phyloP scores from a whole-genome alignment of 2,797 vertebrate genomes.

The Capromys pilorides region DNA sequence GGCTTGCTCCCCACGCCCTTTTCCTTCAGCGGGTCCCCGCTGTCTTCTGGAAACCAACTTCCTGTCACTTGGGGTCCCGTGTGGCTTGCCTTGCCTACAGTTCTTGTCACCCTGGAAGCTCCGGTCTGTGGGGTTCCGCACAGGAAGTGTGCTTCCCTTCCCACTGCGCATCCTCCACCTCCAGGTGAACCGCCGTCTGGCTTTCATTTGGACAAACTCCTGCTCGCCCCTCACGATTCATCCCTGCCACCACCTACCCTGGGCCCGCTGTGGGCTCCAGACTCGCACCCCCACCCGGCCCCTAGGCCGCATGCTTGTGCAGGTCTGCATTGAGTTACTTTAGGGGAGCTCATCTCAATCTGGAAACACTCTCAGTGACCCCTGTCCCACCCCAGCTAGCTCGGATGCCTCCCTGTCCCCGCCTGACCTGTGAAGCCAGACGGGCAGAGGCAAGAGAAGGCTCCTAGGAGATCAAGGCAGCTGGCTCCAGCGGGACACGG shows the following conservation, averaged over 20 bases:
- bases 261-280: neutral
- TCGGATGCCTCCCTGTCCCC: neutral
- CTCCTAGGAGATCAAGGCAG: constrained; percentile 74
- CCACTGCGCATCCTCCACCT: neutral
- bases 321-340: neutral
- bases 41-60: neutral
- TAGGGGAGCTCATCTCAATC: neutral
- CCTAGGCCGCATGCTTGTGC: neutral
- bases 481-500: constrained; percentile 74
- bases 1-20: too few species aligned
- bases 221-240: neutral
- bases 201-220: neutral
- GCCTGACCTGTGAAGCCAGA: constrained; percentile 79
- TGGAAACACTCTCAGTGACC: neutral
- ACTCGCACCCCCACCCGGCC: accelerated
- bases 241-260: neutral
- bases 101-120: neutral
- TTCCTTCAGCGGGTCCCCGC: neutral
- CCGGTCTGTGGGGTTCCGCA: neutral
- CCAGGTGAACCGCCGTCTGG: neutral
- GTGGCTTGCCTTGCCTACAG: neutral
- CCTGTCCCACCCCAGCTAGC: neutral
- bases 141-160: neutral
- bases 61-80: accelerated
- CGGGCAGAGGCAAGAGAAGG: constrained; percentile 79